phyloP scores from a whole-genome alignment of 1,140 invertebrate species.

The Scaptomyza hsui region DNA sequence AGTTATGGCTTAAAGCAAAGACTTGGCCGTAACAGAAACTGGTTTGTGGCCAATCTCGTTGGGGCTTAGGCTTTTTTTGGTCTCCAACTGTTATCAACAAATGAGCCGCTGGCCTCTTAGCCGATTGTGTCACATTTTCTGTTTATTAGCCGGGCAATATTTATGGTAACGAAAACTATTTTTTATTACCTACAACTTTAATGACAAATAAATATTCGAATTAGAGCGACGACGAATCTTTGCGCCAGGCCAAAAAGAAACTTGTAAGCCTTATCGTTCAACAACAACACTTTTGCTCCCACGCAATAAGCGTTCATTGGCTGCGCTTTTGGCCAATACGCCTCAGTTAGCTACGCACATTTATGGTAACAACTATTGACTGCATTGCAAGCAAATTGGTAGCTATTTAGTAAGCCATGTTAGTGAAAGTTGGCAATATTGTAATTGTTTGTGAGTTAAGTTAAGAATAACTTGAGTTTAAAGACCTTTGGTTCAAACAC shows the following conservation, averaged over 20 bases:
- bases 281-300: slow-evolving; percentile 22
- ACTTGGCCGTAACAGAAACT: slow-evolving; percentile 31
- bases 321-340: slow-evolving; percentile 35
- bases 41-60: slow-evolving; percentile 48
- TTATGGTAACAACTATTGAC: slow-evolving; percentile 42
- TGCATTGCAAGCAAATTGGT: slow-evolving; percentile 28
- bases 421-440: slow-evolving; percentile 32
- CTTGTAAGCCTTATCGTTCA: slow-evolving; percentile 39
- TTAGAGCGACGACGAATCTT: slow-evolving; percentile 48
- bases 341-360: slow-evolving; percentile 40
- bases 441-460: too few species aligned
- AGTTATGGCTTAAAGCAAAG: slow-evolving; percentile 31
- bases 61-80: slow-evolving; percentile 23
- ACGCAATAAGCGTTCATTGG: slow-evolving; percentile 34
- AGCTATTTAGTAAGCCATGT: slow-evolving; percentile 31
- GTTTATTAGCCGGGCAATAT: slow-evolving; percentile 60
- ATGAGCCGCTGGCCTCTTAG: slow-evolving; percentile 50
- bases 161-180: slow-evolving; percentile 66
- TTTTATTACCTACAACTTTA: slow-evolving; percentile 62
- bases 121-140: slow-evolving; percentile 75
- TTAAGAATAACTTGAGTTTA: slow-evolving; percentile 10
- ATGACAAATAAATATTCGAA: slow-evolving; percentile 63
- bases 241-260: slow-evolving; percentile 19
- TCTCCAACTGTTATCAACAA: slow-evolving; percentile 73
- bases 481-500: slow-evolving; percentile 7